A percentile compares a stretch with the other conserved stretches of the same genome.
Evolutionary conservation across 92 coral and sea anemone species (phyloP).

Genomic region (Palythoa caribaeorum): DNA sequence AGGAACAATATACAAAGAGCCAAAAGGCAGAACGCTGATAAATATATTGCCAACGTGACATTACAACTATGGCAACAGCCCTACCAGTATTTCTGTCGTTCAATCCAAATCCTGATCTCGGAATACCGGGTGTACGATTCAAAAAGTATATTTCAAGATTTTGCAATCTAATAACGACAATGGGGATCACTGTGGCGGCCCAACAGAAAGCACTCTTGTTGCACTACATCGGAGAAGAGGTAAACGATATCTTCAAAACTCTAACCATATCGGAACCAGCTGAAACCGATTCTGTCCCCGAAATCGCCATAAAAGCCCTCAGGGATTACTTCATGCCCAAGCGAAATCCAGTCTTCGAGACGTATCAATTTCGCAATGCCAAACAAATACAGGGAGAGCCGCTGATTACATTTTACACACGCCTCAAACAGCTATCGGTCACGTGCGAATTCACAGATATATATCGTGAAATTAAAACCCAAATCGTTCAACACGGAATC

Average conservation of each 20-base stretch:
- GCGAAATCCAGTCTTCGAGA: conserved; percentile 47
- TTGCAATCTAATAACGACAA: conserved; percentile 42
- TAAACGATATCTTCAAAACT: conserved; percentile 55
- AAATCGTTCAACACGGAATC: conserved; percentile 63
- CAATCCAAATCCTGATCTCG: conserved; percentile 44
- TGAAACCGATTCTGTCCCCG: conserved; percentile 35
- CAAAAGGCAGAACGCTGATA: too few species aligned
- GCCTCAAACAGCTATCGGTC: conserved; percentile 25
- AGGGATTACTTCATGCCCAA: conserved; percentile 55
- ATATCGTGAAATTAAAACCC: conserved; percentile 69
- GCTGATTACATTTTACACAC: conserved; percentile 39
- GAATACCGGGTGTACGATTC: conserved; percentile 46
- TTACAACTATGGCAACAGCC: conserved; percentile 34
- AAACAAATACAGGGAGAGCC: conserved; percentile 48
- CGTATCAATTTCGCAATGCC: conserved; percentile 52
- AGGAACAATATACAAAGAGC: too few species aligned
- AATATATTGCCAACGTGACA: too few species aligned
- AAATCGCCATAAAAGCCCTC: conserved; percentile 49
- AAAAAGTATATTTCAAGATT: conserved; percentile 33
- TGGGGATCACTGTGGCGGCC: conserved; percentile 7
- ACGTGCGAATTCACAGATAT: conserved; percentile 49
- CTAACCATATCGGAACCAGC: not conserved
- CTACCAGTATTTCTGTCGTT: conserved; percentile 55
- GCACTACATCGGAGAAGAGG: conserved; percentile 69
- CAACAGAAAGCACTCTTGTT: conserved; percentile 47